A percentile compares a stretch with the other conserved stretches of the same genome.
Evolutionary conservation across 2,797 vertebrate genomes (phyloP).

Genomic region (Anabas testudineus): DNA sequence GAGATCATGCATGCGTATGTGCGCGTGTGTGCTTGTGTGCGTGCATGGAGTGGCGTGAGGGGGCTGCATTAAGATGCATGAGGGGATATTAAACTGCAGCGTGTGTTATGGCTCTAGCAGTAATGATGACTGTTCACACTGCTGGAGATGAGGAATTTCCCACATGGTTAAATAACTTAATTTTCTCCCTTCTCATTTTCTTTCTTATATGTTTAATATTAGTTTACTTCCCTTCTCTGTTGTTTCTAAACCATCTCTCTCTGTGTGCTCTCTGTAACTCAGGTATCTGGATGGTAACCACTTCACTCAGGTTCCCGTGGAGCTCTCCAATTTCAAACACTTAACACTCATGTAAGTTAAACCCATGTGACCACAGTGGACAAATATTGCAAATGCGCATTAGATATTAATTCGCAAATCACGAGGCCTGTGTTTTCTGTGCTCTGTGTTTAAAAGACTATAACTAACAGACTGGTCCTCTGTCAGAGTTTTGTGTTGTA

Average conservation of each 20-base stretch:
- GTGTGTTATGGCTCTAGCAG: slow-evolving; percentile 76
- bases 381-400: slow-evolving; percentile 5
- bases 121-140: slow-evolving; percentile 78
- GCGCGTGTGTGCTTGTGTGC: slow-evolving; percentile 9
- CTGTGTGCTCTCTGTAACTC: slow-evolving; percentile 14
- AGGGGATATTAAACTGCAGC: slow-evolving; percentile 72
- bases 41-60: slow-evolving; percentile 15
- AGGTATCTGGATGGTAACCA: slow-evolving; percentile 99
- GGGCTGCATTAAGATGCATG: slow-evolving; percentile 50
- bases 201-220: slow-evolving; percentile 15
- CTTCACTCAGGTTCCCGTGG: slow-evolving; percentile 95
- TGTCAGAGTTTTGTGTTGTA: slow-evolving; percentile 35
- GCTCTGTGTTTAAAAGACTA: slow-evolving; percentile 26
- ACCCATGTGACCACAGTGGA: slow-evolving; percentile 2
- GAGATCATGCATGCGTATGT: slow-evolving; percentile 11
- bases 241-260: slow-evolving; percentile 9
- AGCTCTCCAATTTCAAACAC: slow-evolving; percentile 97
- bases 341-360: slow-evolving; percentile 96
- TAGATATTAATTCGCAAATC: slow-evolving; percentile 17
- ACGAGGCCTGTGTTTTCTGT: slow-evolving; percentile 16
- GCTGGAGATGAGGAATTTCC: slow-evolving; percentile 79
- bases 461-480: slow-evolving; percentile 56
- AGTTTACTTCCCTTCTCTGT: slow-evolving; percentile 3
- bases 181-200: slow-evolving; percentile 50
- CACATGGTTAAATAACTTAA: slow-evolving; percentile 72